phyloP scores from a whole-genome alignment of 35 echinoderm and acorn worm species.

The Heliocidaris erythrogramma region DNA sequence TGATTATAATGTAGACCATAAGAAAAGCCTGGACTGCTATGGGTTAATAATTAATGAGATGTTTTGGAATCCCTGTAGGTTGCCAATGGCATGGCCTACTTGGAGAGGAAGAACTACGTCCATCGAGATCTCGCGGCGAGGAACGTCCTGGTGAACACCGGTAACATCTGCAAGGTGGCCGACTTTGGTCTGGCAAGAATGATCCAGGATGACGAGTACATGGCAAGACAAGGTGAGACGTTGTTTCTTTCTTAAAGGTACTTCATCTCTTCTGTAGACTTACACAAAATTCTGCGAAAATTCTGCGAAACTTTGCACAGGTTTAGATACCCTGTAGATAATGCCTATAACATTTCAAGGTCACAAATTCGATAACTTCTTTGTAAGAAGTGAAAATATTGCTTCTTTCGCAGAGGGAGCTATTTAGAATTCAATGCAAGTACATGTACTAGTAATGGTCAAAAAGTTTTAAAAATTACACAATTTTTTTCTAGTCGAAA shows the following conservation, averaged over 20 bases:
- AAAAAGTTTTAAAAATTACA: no score
- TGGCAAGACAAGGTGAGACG: slow-evolving; percentile 69
- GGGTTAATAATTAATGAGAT: no score
- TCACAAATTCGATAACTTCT: no score
- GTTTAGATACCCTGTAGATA: background rate
- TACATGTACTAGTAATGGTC: no score
- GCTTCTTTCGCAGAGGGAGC: no score
- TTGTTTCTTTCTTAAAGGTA: background rate
- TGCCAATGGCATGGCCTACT: slow-evolving; percentile 67
- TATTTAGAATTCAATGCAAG: no score
- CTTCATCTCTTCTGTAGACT: background rate
- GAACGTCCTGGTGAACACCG: slow-evolving; percentile 70
- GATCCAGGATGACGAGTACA: slow-evolving; percentile 77
- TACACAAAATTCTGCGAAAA: background rate
- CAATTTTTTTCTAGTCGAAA: no score
- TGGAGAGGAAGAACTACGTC: slow-evolving; percentile 71
- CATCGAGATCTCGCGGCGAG: slow-evolving; percentile 87
- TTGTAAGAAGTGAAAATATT: no score
- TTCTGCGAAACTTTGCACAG: background rate
- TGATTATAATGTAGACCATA: no score
- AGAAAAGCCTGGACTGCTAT: no score
- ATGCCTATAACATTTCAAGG: no score
- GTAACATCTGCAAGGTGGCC: slow-evolving; percentile 76
- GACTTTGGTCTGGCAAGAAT: slow-evolving; percentile 89
- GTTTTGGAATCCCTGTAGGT: slow-evolving; percentile 17